A percentile compares a stretch with the other conserved stretches of the same genome.
These are phyloP conservation scores for Rattus norvegicus DNA, from an alignment of 2,113 vertebrate genomes.

Conservation along the genomic window DNA sequence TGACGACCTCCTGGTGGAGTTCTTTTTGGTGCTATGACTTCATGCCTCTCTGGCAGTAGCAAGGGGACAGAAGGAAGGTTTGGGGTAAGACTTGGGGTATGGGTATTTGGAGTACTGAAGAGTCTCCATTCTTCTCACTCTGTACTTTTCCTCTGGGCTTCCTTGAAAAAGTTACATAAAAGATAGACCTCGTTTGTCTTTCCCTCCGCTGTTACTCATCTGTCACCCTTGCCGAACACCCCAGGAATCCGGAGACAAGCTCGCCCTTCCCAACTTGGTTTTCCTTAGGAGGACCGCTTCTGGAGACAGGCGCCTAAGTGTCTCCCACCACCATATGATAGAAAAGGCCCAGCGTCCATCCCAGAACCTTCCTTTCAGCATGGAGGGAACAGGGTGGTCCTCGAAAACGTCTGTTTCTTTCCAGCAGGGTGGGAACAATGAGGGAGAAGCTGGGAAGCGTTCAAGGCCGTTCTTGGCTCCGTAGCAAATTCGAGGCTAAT, in stretches of 20 bases:
- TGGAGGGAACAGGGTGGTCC: conserved; percentile 41
- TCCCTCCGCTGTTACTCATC: background rate
- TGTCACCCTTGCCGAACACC: conserved; percentile 47
- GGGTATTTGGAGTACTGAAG: background rate
- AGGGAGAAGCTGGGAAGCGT: background rate
- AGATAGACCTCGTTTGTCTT: background rate
- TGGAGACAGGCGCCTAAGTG: conserved; percentile 68
- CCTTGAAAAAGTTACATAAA: conserved; percentile 28
- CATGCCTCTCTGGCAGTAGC: background rate
- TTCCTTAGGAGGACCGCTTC: conserved; percentile 76
- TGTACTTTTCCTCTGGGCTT: background rate
- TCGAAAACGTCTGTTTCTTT: background rate
- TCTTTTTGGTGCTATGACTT: background rate
- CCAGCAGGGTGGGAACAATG: fast-evolving
- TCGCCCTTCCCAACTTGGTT: conserved; percentile 70
- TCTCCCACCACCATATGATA: background rate
- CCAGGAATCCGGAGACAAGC: conserved; percentile 49
- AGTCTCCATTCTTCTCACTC: background rate
- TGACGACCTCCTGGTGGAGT: background rate
- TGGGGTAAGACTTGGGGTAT: background rate
- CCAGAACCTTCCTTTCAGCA: conserved; percentile 71
- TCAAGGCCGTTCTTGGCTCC: background rate
- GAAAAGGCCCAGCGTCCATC: conserved; percentile 68
- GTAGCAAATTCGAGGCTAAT: background rate
- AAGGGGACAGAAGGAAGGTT: background rate